Evolutionary conservation across 2,113 vertebrate species (phyloP), one percentile per base, ranked within the genome.

Genomic region (Marmota monax): DNA sequence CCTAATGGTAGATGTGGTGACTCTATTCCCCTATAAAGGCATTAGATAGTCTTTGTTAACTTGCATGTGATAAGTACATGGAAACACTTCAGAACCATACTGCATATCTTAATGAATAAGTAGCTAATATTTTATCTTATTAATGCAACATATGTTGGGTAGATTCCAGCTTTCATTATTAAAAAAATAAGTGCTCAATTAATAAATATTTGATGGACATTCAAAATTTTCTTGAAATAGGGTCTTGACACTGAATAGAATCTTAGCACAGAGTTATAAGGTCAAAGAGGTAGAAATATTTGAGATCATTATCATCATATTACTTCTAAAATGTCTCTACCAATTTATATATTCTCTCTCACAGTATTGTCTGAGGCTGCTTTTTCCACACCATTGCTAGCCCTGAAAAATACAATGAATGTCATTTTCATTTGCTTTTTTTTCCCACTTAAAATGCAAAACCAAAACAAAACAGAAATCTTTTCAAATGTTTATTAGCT

Each of bases 21-120:
- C 34, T 87, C 12, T 16, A 10, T n/a, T 13, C 3, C 18, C 45
- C 32, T 1, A 2, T 2, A 4, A 34, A 2, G 20, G 32, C n/a
- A 56, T 32, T 13, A 12, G 16, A 7, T 58, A 32, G 32, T 32
- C 8, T 48, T 77, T 85, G 37, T n/a, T 3, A 29, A 70, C 23
- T 53, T 39, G 10, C 4, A 42, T 16, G 14, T 45, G 29, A 4
- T 18, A 16, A 70, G 32, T 51, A 17, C 2, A 13, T 10, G n/a
- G 18, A 90, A 42, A 22, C 13, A n/a, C 61, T 83, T 80, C 5
- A 63, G 45, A 74, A 65, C 14, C 34, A 7, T 14, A 5, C 29
- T 45, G 10, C 29, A 32, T 32, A 42, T 18, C 25, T 70, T 61
- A 61, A 14, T 25, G 12, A 77, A 20, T 39, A 67, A 4, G 9